A percentile compares a stretch with the other conserved stretches of the same genome.
These are phyloP conservation scores for Phataginus tetradactyla DNA, from an alignment of 2,797 vertebrate species.

Conservation along the genomic window DNA sequence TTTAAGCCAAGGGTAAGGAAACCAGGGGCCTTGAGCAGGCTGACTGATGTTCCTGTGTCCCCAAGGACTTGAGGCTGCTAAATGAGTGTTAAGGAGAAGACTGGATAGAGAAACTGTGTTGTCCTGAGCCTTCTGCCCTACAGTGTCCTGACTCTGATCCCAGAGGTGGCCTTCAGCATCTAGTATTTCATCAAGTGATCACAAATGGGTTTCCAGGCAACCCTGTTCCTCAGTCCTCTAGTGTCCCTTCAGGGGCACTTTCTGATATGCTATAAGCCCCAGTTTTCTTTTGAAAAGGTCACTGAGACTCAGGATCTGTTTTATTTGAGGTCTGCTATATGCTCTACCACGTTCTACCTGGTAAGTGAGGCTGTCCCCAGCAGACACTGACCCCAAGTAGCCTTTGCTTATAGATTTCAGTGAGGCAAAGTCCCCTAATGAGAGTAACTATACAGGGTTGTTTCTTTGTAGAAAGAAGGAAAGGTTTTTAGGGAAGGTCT, in stretches of 20 bases:
- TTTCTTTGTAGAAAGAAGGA: not conserved
- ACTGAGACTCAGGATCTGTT: not conserved
- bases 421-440: not conserved
- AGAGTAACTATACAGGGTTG: not conserved
- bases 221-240: not conserved
- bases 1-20: not conserved
- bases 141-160: not conserved
- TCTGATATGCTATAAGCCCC: not conserved
- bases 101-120: not conserved
- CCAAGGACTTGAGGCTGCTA: not conserved
- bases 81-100: not conserved
- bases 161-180: not conserved
- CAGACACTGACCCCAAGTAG: not conserved
- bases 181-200: not conserved
- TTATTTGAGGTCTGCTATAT: not conserved
- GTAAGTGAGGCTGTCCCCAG: not conserved
- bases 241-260: not conserved
- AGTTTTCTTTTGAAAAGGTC: not conserved
- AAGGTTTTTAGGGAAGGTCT: not conserved
- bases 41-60: not conserved
- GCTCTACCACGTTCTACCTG: not conserved
- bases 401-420: not conserved
- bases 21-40: not conserved
- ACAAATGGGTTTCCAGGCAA: not conserved
- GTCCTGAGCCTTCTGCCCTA: not conserved